Percentiles rank a stretch among this genome's conserved stretches.
These are phyloP conservation scores for Agonopterix subpropinquella DNA, from an alignment of 2,888 invertebrate genomes.

Conservation along the genomic window DNA sequence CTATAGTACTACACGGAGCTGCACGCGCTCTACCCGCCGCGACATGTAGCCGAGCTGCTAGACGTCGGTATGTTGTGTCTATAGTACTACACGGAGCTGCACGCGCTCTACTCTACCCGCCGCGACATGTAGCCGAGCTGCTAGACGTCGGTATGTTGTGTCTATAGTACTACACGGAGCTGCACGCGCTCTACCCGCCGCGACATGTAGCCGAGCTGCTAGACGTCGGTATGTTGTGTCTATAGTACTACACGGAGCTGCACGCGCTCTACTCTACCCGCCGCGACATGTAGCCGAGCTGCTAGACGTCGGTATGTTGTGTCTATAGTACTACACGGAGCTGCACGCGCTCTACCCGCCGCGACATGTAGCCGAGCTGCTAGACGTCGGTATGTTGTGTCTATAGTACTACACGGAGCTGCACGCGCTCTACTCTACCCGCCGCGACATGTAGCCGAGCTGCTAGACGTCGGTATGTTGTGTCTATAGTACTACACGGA, in stretches of 20 bases:
- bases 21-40: conserved; percentile 28
- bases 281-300: conserved; percentile 1
- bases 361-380: neutral
- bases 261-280: conserved; percentile 36
- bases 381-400: too few relatives aligned
- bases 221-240: too few relatives aligned
- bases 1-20: conserved; percentile 13
- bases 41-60: neutral
- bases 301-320: too few relatives aligned
- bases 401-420: conserved; percentile 13
- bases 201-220: neutral
- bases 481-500: conserved; percentile 6
- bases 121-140: neutral
- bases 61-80: too few relatives aligned
- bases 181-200: conserved; percentile 30
- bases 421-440: conserved; percentile 36
- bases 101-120: conserved; percentile 36
- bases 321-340: conserved; percentile 7
- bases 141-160: too few relatives aligned
- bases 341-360: conserved; percentile 30
- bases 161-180: conserved; percentile 9
- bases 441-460: conserved; percentile 3
- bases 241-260: conserved; percentile 13
- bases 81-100: conserved; percentile 14
- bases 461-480: too few relatives aligned